phyloP scores from a whole-genome alignment of 2,888 invertebrate species.

The Rugalucina vietnamica region DNA sequence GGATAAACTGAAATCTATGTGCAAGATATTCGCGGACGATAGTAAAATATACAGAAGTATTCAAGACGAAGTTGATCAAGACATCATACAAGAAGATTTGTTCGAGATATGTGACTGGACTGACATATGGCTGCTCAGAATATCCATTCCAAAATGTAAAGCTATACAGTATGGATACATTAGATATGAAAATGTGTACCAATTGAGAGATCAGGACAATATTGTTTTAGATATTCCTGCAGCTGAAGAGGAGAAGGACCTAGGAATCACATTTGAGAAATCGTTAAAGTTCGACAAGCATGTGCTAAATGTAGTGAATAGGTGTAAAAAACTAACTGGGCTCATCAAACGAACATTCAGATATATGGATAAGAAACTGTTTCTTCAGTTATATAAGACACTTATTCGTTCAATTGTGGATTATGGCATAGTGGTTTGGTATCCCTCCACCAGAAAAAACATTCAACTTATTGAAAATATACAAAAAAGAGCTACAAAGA shows the following conservation, averaged over 20 bases:
- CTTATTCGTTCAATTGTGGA: neutral
- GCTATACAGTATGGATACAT: neutral
- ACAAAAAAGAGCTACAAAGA: neutral
- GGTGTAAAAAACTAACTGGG: neutral
- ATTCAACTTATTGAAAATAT: neutral
- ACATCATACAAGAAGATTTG: neutral
- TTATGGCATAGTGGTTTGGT: neutral
- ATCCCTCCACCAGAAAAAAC: no score
- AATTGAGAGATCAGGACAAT: neutral
- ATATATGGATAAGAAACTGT: neutral
- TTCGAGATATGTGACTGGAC: no score
- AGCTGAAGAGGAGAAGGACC: neutral
- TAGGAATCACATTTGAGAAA: neutral
- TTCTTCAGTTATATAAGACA: neutral
- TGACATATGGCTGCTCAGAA: neutral
- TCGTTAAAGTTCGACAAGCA: neutral
- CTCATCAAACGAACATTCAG: neutral
- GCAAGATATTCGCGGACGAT: neutral
- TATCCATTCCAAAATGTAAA: neutral
- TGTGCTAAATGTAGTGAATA: neutral
- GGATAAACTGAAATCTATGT: no score
- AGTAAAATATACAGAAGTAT: neutral
- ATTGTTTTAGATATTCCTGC: neutral
- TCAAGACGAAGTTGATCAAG: neutral
- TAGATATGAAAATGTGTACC: neutral